Evolutionary conservation across 2,888 invertebrate species (phyloP).

Genomic region (Abrostola tripartita): DNA sequence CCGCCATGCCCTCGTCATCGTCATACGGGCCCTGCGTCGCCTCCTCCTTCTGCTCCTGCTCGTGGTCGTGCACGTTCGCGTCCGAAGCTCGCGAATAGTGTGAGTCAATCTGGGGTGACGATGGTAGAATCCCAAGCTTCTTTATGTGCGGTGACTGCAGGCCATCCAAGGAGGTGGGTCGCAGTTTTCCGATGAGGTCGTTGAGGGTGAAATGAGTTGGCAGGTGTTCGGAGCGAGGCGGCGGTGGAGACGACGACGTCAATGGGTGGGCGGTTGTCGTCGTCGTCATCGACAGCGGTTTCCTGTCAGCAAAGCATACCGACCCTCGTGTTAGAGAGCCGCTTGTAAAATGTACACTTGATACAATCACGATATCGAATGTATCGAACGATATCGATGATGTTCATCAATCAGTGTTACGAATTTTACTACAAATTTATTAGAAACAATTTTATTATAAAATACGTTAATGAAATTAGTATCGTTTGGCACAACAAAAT

Average conservation of each 20-base stretch:
- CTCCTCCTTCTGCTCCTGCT: conserved; percentile 80
- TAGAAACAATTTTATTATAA: not conserved
- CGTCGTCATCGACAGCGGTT: conserved; percentile 87
- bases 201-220: conserved; percentile 87
- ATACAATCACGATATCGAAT: conserved; percentile 9
- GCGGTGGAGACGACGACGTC: conserved; percentile 87
- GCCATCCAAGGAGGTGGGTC: conserved; percentile 85
- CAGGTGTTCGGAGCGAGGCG: conserved; percentile 86
- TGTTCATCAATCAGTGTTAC: conserved; percentile 1
- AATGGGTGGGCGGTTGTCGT: conserved; percentile 88
- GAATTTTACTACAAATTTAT: not conserved
- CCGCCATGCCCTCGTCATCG: conserved; percentile 86
- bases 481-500: conserved; percentile 27
- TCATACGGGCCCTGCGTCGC: conserved; percentile 90
- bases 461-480: conserved; percentile 24
- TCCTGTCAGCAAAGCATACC: conserved; percentile 79
- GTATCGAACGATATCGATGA: conserved; percentile 4
- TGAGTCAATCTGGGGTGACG: conserved; percentile 89
- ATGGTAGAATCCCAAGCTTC: conserved; percentile 82
- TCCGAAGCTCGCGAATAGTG: conserved; percentile 88
- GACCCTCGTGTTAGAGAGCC: conserved; percentile 80
- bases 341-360: conserved; percentile 52
- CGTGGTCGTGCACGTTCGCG: conserved; percentile 81
- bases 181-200: conserved; percentile 87
- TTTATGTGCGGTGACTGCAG: conserved; percentile 84